Percentiles rank a stretch among this genome's conserved stretches.
Evolutionary conservation across 2,888 invertebrate genomes (phyloP).

Genomic region (Orthonychiurus folsomi): DNA sequence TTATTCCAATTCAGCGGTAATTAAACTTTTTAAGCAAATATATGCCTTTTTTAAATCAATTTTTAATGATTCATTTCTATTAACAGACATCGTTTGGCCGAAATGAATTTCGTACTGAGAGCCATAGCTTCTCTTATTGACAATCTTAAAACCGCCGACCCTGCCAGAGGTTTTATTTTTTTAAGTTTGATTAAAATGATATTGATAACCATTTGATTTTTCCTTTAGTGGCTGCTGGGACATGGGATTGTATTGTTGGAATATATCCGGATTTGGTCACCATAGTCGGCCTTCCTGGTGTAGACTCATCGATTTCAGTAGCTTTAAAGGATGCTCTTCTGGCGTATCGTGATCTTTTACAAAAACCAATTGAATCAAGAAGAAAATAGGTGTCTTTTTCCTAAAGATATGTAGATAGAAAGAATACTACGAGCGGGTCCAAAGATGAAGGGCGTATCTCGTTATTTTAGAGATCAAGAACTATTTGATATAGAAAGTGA

Average conservation of each 20-base stretch:
- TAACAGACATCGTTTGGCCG: constrained; percentile 78
- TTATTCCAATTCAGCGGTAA: constrained; percentile 74
- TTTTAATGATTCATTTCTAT: not conserved
- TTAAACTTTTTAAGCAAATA: constrained; percentile 15
- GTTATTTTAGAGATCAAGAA: too few relatives aligned
- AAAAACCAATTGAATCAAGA: constrained; percentile 13
- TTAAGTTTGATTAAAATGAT: not conserved
- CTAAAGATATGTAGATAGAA: too few relatives aligned
- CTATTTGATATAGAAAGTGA: too few relatives aligned
- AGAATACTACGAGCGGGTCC: too few relatives aligned
- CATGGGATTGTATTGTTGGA: constrained; percentile 88
- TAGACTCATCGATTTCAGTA: constrained; percentile 51
- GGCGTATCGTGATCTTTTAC: constrained; percentile 72
- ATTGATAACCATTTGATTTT: constrained; percentile 30
- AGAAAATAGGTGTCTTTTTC: too few relatives aligned
- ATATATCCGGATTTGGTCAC: constrained; percentile 79
- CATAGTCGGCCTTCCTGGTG: constrained; percentile 68
- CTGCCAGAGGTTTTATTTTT: constrained; percentile 60
- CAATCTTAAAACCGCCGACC: constrained; percentile 84
- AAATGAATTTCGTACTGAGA: constrained; percentile 90
- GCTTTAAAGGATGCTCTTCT: constrained; percentile 74
- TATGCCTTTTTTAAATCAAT: not conserved
- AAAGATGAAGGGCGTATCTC: too few relatives aligned
- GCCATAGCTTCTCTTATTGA: constrained; percentile 85
- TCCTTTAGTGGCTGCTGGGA: constrained; percentile 72